A percentile compares a stretch with the other conserved stretches of the same genome.
Evolutionary conservation across 2,113 vertebrate species (phyloP).

Genomic region (Kobus ellipsiprymnus): DNA sequence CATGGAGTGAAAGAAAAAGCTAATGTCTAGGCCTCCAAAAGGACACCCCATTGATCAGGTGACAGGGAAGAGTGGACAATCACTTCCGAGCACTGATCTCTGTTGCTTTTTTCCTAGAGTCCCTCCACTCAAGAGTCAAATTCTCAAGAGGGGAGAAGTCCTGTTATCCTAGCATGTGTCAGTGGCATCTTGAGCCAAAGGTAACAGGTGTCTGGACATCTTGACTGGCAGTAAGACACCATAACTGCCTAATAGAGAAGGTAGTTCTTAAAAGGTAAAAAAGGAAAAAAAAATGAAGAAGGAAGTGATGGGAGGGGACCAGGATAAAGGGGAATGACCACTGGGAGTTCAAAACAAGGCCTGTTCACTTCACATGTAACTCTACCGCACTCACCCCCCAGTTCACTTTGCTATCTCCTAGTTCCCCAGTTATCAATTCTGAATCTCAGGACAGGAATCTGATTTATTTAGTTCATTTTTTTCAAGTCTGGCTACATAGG

Average conservation of each 20-base stretch:
- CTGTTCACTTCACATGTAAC: not conserved
- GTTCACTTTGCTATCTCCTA: not conserved
- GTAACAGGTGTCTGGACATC: not conserved
- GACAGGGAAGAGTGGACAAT: not conserved
- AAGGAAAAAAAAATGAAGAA: not conserved
- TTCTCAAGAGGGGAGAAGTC: not conserved
- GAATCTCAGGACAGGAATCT: not conserved
- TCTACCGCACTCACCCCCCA: rapidly evolving
- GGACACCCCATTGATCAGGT: not conserved
- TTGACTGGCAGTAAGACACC: not conserved
- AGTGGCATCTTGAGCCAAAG: not conserved
- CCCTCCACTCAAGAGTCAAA: not conserved
- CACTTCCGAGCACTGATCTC: not conserved
- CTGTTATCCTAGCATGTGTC: not conserved
- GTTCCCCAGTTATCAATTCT: not conserved
- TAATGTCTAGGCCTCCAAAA: not conserved
- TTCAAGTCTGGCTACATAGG: not conserved
- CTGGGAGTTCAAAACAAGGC: not conserved
- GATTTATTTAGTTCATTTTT: not conserved
- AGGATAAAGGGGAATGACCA: not conserved
- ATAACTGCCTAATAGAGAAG: not conserved
- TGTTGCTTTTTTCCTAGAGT: not conserved
- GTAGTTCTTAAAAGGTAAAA: not conserved
- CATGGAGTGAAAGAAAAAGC: not conserved
- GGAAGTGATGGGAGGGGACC: not conserved